These are phyloP conservation scores for Caenorhabditis sp. DNA, from an alignment of 2,888 invertebrate species.

Conservation along the genomic window DNA sequence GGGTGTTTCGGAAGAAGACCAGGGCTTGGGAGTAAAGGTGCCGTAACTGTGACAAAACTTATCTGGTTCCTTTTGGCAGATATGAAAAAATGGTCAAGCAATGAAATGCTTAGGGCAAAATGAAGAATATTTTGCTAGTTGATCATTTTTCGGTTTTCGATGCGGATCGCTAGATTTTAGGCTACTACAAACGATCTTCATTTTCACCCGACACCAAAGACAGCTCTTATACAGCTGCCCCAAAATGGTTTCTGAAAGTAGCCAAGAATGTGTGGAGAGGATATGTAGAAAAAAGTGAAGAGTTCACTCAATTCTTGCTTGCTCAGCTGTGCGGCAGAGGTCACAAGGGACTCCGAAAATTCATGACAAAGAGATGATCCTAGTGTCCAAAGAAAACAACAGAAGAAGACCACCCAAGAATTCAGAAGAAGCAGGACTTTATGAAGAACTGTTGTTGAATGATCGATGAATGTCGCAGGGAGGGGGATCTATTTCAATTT, in stretches of 20 bases:
- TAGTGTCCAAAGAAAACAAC: background rate
- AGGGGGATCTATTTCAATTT: slow-evolving; percentile 50
- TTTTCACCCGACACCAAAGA: background rate
- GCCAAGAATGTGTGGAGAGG: slow-evolving; percentile 16
- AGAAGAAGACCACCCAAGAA: background rate
- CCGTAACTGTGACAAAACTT: too few relatives aligned
- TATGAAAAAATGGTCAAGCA: too few relatives aligned
- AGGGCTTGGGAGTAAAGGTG: too few relatives aligned
- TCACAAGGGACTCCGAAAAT: slow-evolving; percentile 42
- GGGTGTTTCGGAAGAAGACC: too few relatives aligned
- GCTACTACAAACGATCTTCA: background rate
- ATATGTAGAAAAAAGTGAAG: slow-evolving; percentile 36
- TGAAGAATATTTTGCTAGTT: too few relatives aligned
- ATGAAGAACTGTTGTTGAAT: slow-evolving; percentile 36
- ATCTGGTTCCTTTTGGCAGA: too few relatives aligned
- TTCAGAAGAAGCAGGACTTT: slow-evolving; percentile 2
- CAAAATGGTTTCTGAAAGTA: background rate
- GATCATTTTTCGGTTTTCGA: too few relatives aligned
- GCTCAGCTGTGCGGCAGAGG: slow-evolving; percentile 33
- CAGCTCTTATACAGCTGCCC: slow-evolving; percentile 34
- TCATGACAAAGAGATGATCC: slow-evolving; percentile 16
- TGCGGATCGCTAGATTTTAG: background rate
- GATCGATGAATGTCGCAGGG: slow-evolving; percentile 29
- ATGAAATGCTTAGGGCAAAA: too few relatives aligned
- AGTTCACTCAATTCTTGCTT: slow-evolving; percentile 31